phyloP scores from a whole-genome alignment of 2,113 vertebrate genomes.

The Polypterus bichir region DNA sequence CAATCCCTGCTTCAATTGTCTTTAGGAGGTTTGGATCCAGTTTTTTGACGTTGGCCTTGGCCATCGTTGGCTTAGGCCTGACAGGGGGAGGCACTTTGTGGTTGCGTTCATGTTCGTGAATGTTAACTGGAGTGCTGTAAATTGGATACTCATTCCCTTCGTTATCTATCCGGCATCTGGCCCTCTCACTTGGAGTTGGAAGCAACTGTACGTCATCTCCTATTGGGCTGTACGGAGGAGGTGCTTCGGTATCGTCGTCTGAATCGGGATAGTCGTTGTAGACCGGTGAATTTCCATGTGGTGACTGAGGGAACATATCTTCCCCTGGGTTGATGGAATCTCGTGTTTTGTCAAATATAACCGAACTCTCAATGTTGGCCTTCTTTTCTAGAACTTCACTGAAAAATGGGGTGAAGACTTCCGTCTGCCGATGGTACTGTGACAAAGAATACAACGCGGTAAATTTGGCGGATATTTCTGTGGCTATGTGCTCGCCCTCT shows the following conservation, averaged over 20 bases:
- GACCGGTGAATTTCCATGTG: slow-evolving; percentile 72
- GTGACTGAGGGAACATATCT: slow-evolving; percentile 82
- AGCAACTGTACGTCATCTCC: slow-evolving; percentile 92
- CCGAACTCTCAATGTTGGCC: slow-evolving; percentile 82
- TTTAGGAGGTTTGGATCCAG: slow-evolving; percentile 91
- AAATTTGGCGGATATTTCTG: slow-evolving; percentile 90
- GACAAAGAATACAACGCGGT: slow-evolving; percentile 94
- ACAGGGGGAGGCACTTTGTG: slow-evolving; percentile 98
- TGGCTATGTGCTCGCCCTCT: slow-evolving; percentile 95
- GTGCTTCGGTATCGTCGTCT: slow-evolving; percentile 91
- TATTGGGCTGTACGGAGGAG: slow-evolving; percentile 93
- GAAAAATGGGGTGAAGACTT: slow-evolving; percentile 93
- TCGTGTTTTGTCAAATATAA: slow-evolving; percentile 73
- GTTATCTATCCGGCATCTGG: slow-evolving; percentile 80
- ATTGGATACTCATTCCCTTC: slow-evolving; percentile 93
- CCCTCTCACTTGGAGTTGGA: slow-evolving; percentile 78
- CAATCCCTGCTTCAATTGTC: slow-evolving; percentile 91
- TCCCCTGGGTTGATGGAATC: slow-evolving; percentile 70
- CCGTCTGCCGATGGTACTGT: slow-evolving; percentile 90
- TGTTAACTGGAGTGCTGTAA: slow-evolving; percentile 78
- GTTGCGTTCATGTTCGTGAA: slow-evolving; percentile 89
- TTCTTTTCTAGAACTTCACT: slow-evolving; percentile 93
- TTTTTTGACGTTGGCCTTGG: slow-evolving; percentile 83
- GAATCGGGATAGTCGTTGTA: slow-evolving; percentile 87
- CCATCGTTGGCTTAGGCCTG: slow-evolving; percentile 78